Evolutionary conservation across 1,140 invertebrate species (phyloP).

Genomic region (Papilio machaon): DNA sequence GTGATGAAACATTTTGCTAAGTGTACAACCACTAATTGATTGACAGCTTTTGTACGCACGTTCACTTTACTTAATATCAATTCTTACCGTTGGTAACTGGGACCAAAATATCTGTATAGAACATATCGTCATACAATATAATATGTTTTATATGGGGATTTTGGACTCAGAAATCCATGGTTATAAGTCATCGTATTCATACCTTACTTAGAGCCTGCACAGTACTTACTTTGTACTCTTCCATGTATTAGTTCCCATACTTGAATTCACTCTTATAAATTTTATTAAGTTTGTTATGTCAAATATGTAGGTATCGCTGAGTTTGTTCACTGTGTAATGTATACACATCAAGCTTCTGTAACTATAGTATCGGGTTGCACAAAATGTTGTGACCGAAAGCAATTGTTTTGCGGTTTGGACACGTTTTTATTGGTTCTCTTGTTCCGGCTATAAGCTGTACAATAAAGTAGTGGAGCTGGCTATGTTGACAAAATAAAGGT

Average conservation of each 20-base stretch:
- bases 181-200: too few species aligned
- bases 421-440: constrained; percentile 9
- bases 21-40: background rate
- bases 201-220: too few species aligned
- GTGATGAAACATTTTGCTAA: constrained; percentile 10
- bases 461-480: background rate
- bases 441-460: background rate
- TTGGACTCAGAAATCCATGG: too few species aligned
- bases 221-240: too few species aligned
- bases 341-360: background rate
- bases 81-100: background rate
- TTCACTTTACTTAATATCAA: background rate
- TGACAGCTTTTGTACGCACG: background rate
- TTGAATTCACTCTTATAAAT: too few species aligned
- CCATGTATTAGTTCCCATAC: too few species aligned
- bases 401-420: constrained; percentile 21
- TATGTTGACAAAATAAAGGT: background rate
- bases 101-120: too few species aligned
- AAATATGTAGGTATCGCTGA: too few species aligned
- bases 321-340: too few species aligned
- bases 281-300: too few species aligned
- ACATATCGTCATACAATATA: too few species aligned
- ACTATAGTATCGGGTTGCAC: background rate
- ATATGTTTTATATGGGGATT: too few species aligned
- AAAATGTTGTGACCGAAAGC: constrained; percentile 22